Percentiles rank a stretch among this genome's conserved stretches.
phyloP scores from a whole-genome alignment of 2,113 vertebrate genomes.

The western clawed frog (Xenopus tropicalis) region UCB_Xtro_10.0 CM004445.2:91884501-91885000 shows the following conservation, averaged over 20 bases:
- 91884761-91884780: constrained; percentile 79
- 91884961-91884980: background rate
- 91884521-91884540: too few species aligned
- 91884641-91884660: constrained; percentile 84
- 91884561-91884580: too few species aligned
- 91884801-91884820: constrained; percentile 73
- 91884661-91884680: constrained; percentile 80
- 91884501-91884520: background rate
- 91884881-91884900: constrained; percentile 84
- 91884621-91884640: constrained; percentile 81
- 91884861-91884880: constrained; percentile 64
- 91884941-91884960: background rate
- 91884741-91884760: constrained; percentile 73
- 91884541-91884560: too few species aligned
- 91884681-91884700: constrained; percentile 87
- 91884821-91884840: constrained; percentile 76
- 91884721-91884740: constrained; percentile 80
- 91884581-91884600: too few species aligned
- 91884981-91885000: too few species aligned
- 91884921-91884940: constrained; percentile 81
- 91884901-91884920: constrained; percentile 78
- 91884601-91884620: background rate
- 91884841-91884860: constrained; percentile 73
- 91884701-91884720: constrained; percentile 79
- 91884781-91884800: constrained; percentile 74